Base-by-base conservation (phyloP, 2,797 vertebrate species). In the Avahi laniger region DNA sequence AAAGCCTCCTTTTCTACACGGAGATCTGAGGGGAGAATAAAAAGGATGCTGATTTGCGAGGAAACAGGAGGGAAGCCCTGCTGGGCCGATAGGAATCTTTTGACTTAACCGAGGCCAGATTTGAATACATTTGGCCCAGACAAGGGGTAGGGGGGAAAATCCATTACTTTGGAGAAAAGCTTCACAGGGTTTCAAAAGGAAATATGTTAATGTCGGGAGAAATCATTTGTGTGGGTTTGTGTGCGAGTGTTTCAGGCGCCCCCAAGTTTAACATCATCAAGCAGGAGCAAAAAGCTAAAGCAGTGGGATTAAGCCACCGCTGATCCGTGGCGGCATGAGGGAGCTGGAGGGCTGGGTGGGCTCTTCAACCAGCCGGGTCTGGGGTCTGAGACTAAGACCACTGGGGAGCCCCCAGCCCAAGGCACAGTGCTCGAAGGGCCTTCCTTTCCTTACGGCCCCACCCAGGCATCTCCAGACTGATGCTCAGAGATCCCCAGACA, bases 61-160 rank as follows among this genome's bases (percentile, higher is more conserved):
- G 98, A 98, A 99, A 98, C 98, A 97, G 98, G 98, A 98, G 98
- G 98, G 98, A 98, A 98, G 97, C 98, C 98, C 98, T 97, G 98
- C 98, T 98, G 98, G 97, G 98, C 98, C 33, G 98, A 99, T 98
- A 99, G 97, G 98, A 98, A 99, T 99, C 98, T 98, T 98, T 98
- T 97, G 98, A 98, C 98, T 98, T 98, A 97, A 98, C 97, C 54
- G 96, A 98, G 98, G 98, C 98, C 98, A 98, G 98, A 98, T 98
- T 98, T 98, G 98, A 99, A 99, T 99, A 98, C 95, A 98, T 98
- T 99, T 98, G 98, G 98, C 97, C 97, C 98, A 98, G 97, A 98
- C 97, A 98, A 98, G 97, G 97, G 87, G 33, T 89, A 17, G 52
- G 67, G 97, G 41, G 91, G 65, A 90, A 97, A 98, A 98, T 98